Evolutionary conservation across 1,140 invertebrate genomes (phyloP).

Genomic region (Panagrolaimus sp.): DNA sequence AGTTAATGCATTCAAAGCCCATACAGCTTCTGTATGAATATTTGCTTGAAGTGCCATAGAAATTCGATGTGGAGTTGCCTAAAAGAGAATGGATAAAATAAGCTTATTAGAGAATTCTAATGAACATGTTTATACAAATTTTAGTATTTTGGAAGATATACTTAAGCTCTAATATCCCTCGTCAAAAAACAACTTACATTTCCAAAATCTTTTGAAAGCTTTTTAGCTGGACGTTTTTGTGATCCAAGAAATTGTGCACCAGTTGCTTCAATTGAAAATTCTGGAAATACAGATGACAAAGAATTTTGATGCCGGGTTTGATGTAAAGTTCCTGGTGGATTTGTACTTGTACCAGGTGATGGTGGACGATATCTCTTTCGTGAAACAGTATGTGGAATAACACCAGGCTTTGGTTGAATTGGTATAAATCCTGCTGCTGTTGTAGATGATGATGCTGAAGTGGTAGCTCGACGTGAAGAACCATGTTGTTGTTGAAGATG

Average conservation of each 20-base stretch:
- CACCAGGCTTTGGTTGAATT: too few relatives aligned
- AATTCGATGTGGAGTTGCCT: slow-evolving; percentile 73
- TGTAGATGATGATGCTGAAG: too few relatives aligned
- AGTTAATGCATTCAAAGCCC: slow-evolving; percentile 69
- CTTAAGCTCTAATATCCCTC: too few relatives aligned
- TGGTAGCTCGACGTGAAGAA: too few relatives aligned
- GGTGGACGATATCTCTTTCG: not conserved
- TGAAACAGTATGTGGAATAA: not conserved
- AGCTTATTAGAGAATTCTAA: too few relatives aligned
- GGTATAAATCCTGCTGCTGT: too few relatives aligned
- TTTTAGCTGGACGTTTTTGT: slow-evolving; percentile 24
- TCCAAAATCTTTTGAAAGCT: slow-evolving; percentile 28
- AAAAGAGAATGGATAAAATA: not conserved
- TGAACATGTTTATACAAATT: too few relatives aligned
- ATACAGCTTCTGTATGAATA: slow-evolving; percentile 85
- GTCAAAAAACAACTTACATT: not conserved
- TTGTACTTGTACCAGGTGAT: not conserved
- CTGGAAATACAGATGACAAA: slow-evolving; percentile 4
- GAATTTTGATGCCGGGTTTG: not conserved
- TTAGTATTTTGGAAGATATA: too few relatives aligned
- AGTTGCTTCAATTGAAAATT: slow-evolving; percentile 18
- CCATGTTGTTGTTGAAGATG: not conserved
- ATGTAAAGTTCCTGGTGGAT: not conserved
- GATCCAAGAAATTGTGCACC: not conserved
- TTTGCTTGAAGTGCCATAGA: slow-evolving; percentile 97